A percentile compares a stretch with the other conserved stretches of the same genome.
Evolutionary conservation across 2,888 invertebrate species (phyloP).

Genomic region (Epicampocera succincta): DNA sequence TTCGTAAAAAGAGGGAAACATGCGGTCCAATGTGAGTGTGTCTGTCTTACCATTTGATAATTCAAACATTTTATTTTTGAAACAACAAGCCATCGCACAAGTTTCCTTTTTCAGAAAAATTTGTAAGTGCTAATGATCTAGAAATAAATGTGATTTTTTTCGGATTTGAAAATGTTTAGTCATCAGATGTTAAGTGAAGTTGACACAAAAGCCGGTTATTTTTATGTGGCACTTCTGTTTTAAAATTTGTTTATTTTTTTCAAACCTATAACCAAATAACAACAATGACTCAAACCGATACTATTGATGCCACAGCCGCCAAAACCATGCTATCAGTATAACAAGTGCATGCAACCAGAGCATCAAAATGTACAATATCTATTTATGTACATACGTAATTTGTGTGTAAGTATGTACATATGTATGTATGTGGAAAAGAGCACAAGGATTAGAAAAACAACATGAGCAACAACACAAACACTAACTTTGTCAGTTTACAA

Average conservation of each 20-base stretch:
- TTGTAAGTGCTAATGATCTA: constrained; percentile 2
- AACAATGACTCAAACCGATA: constrained; percentile 26
- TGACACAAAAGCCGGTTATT: constrained; percentile 57
- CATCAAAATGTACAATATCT: neutral
- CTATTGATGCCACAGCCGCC: constrained; percentile 10
- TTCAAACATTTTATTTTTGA: no score
- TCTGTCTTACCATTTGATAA: no score
- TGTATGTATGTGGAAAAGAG: no score
- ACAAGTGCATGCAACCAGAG: constrained; percentile 3
- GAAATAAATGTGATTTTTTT: constrained; percentile 5
- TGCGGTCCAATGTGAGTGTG: neutral
- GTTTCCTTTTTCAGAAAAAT: neutral
- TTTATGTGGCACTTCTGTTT: constrained; percentile 13
- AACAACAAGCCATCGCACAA: constrained; percentile 4
- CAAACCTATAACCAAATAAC: neutral
- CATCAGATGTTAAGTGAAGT: constrained; percentile 65
- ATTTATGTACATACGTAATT: no score
- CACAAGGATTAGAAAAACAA: constrained; percentile 32
- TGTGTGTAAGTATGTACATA: no score
- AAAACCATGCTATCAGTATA: neutral
- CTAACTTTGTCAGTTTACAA: constrained; percentile 39
- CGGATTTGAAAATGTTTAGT: constrained; percentile 50
- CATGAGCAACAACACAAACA: constrained; percentile 32
- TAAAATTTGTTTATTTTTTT: constrained; percentile 29
- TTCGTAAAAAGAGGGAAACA: neutral